Percentiles rank a stretch among this genome's conserved stretches.
phyloP scores from a whole-genome alignment of 2,888 invertebrate genomes.

The Tetropium fuscum region DNA sequence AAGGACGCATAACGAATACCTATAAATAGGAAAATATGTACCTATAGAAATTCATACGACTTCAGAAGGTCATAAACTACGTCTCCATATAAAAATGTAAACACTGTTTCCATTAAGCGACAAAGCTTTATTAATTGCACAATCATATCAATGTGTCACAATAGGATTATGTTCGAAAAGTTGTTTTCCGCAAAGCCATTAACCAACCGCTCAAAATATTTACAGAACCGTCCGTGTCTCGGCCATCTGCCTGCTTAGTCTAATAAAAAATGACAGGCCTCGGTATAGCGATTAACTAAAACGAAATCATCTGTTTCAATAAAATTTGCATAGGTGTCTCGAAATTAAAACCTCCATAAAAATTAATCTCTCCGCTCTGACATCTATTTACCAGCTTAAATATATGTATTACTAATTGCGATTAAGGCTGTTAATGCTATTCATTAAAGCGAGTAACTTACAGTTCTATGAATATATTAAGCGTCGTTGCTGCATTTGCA shows the following conservation, averaged over 20 bases:
- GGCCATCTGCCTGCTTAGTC: not conserved
- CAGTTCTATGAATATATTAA: conserved; percentile 15
- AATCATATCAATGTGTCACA: too few species aligned
- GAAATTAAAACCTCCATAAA: conserved; percentile 18
- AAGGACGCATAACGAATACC: too few species aligned
- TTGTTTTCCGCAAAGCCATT: too few species aligned
- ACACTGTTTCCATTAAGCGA: too few species aligned
- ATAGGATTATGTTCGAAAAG: too few species aligned
- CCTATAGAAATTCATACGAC: too few species aligned
- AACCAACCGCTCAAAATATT: conserved; percentile 7
- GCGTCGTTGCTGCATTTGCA: too few species aligned
- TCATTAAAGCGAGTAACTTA: conserved; percentile 6
- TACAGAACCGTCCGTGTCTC: conserved; percentile 2
- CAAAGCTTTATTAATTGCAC: too few species aligned
- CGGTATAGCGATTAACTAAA: conserved; percentile 10
- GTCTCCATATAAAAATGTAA: too few species aligned
- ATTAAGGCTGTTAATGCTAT: conserved; percentile 15
- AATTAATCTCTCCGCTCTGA: conserved; percentile 14
- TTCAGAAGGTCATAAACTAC: too few species aligned
- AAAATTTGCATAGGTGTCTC: conserved; percentile 13
- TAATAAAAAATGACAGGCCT: not conserved
- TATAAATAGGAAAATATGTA: too few species aligned
- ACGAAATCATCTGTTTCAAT: conserved; percentile 13
- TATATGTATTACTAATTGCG: conserved; percentile 21
- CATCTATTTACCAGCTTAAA: conserved; percentile 14